Evolutionary conservation across 2,888 invertebrate species (phyloP).

Genomic region (Morpho helenor): DNA sequence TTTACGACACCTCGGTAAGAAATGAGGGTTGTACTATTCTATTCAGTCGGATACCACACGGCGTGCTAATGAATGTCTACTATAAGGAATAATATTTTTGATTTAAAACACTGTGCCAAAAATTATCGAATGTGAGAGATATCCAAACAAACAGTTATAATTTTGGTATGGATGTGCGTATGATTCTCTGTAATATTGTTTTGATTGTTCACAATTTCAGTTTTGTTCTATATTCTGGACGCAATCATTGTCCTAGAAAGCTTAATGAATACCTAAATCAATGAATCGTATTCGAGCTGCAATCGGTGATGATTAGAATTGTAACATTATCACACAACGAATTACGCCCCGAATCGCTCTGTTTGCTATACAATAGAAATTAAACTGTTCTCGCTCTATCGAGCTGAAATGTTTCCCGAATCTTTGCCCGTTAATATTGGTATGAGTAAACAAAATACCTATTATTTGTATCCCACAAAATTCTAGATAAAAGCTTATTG

Average conservation of each 20-base stretch:
- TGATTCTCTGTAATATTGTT: too few relatives aligned
- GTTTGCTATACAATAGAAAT: conserved; percentile 66
- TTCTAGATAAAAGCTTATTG: conserved; percentile 12
- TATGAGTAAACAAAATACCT: conserved; percentile 46
- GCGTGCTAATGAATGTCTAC: too few relatives aligned
- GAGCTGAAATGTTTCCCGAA: conserved; percentile 49
- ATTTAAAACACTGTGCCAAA: too few relatives aligned
- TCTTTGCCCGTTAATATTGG: conserved; percentile 40
- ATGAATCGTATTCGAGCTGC: conserved; percentile 34
- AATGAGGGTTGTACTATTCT: too few relatives aligned
- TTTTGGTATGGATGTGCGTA: too few relatives aligned
- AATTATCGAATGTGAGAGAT: too few relatives aligned
- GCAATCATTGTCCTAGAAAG: conserved; percentile 30
- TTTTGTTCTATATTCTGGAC: conserved; percentile 2
- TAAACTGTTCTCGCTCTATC: conserved; percentile 62
- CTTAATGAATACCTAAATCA: conserved; percentile 36
- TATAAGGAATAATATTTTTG: too few relatives aligned
- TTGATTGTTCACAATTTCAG: too few relatives aligned
- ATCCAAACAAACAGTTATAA: too few relatives aligned
- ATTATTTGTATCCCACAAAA: conserved; percentile 45
- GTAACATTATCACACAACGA: conserved; percentile 59
- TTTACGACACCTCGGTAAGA: too few relatives aligned
- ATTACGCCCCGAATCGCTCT: conserved; percentile 51
- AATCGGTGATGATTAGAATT: conserved; percentile 59
- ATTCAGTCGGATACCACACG: too few relatives aligned